phyloP scores from a whole-genome alignment of 2,113 vertebrate genomes.

The Odocoileus hemionus region DNA sequence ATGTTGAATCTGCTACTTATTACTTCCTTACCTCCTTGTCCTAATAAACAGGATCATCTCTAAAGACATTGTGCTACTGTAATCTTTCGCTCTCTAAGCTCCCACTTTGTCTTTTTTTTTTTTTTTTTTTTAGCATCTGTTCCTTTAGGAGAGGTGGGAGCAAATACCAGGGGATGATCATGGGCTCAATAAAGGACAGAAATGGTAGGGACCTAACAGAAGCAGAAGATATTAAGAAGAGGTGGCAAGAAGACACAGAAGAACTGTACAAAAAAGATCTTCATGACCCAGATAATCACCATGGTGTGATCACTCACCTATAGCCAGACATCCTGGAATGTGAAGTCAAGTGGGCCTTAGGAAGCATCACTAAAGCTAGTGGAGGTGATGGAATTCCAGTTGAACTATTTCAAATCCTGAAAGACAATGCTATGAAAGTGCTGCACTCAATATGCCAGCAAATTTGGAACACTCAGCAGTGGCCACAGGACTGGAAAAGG shows the following conservation, averaged over 20 bases:
- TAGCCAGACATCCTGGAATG: background rate
- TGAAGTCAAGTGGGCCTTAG: background rate
- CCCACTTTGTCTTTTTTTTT: background rate
- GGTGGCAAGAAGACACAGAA: background rate
- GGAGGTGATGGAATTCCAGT: background rate
- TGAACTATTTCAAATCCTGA: background rate
- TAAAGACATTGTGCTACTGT: background rate
- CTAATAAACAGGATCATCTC: background rate
- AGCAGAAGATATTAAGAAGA: background rate
- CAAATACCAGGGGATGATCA: background rate
- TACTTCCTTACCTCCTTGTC: background rate
- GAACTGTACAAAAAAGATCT: background rate
- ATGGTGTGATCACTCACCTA: background rate
- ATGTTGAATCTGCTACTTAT: background rate
- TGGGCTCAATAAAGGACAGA: background rate
- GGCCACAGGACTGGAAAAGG: no score
- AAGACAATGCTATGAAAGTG: background rate
- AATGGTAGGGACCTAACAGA: background rate
- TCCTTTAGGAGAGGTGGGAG: conserved; percentile 1
- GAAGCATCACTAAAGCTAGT: background rate
- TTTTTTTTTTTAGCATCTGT: background rate
- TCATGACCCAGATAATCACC: background rate
- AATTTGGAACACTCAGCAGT: background rate
- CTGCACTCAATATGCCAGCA: background rate
- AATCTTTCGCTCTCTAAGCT: background rate